These are phyloP conservation scores for Anodontia alba DNA, from an alignment of 2,888 invertebrate genomes.

Conservation along the genomic window DNA sequence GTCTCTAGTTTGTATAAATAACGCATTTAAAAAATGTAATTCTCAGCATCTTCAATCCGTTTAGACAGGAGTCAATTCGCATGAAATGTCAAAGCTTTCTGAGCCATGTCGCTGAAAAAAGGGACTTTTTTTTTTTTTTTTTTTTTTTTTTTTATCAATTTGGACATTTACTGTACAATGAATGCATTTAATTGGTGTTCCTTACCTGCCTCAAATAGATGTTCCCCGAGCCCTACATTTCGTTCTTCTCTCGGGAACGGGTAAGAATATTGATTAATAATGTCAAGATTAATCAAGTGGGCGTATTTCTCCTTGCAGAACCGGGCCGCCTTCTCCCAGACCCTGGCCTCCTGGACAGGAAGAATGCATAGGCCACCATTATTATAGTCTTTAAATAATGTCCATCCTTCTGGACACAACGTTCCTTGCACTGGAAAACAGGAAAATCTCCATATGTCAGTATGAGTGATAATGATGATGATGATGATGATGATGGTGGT, in stretches of 20 bases:
- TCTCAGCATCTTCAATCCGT: no score
- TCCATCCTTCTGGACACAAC: slow-evolving; percentile 1
- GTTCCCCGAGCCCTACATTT: not conserved
- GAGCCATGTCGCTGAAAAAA: no score
- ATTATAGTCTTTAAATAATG: not conserved
- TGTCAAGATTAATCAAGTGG: not conserved
- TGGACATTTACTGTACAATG: no score
- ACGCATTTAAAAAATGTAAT: no score
- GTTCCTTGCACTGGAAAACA: not conserved
- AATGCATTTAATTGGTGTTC: no score
- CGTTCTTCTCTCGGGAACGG: not conserved
- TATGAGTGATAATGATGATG: slow-evolving; percentile 22
- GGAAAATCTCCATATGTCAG: not conserved
- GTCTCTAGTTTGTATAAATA: no score
- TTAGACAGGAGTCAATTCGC: no score
- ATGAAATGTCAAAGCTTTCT: no score
- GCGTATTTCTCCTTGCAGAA: not conserved
- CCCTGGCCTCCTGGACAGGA: not conserved
- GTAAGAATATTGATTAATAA: not conserved
- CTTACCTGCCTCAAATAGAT: not conserved
- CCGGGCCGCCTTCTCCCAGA: not conserved
- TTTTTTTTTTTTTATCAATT: no score
- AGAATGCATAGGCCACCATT: not conserved
- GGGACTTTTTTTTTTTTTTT: no score
- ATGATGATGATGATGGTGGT: slow-evolving; percentile 24